Base-by-base conservation (phyloP, 2,797 vertebrate species). In the Discoglossus pictus region DNA sequence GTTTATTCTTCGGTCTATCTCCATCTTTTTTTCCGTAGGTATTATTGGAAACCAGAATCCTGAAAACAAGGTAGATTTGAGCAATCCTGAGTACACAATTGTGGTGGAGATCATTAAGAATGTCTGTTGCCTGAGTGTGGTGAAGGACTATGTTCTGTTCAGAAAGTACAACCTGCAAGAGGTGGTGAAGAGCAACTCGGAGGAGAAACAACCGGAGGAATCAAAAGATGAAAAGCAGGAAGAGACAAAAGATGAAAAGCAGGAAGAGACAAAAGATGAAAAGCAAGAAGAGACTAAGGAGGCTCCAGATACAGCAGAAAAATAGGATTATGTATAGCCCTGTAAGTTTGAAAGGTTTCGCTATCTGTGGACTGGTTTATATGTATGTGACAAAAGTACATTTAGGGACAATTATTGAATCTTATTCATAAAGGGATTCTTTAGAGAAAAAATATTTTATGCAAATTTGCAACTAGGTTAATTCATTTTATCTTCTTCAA, bases 141-240 rank as follows among this genome's bases (percentile, higher is more conserved):
- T 96, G 18, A 89, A 81, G 73, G 94, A 99, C 89, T 98, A 97
- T 78, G 77, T 84, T 1, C 83, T 93, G 12, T 96, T 92, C 74
- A 88, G 93, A 68, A 99, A 98, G 78, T 99, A 96, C 76, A 99
- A 98, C 34, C 88, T 99, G 2, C 96, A 98, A 77, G 95, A 98
- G 73, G 92, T 98, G 20, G 85, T 92, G 13, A 97, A 95, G 75
- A 88, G 75, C 36, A 83, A 73, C 53, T 76, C 74, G 43, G 83
- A 83, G 0, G 40, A 43, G 0, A 5, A 44, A 27, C 76, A 77
- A 16, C 74, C 69, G 47, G 72, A 64, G 3, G 3, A 59, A 18
- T 35, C 58, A 13, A 71, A 70, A 18, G 72, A 79, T 25, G 73
- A 70, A 25, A 69, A 52, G 40, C 54, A 8, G 0, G 56, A 62